Conservation (phyloP, 1,140 invertebrate genomes). For the Amphibalanus amphitrite region DNA sequence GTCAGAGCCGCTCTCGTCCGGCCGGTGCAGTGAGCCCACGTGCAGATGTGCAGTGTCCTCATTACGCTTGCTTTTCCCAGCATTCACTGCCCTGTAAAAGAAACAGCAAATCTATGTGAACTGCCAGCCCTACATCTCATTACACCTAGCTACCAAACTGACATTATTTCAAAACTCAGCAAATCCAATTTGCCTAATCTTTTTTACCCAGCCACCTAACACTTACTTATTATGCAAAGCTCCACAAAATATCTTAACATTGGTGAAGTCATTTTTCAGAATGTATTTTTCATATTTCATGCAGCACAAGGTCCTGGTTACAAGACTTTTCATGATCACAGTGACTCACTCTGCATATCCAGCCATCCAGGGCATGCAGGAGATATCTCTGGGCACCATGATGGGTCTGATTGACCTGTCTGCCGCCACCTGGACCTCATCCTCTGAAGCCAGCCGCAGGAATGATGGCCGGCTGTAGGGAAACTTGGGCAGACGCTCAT, state of each 20-base stretch:
- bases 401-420: conserved; percentile 60
- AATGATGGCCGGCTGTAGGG: conserved; percentile 57
- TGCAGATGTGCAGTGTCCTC: conserved; percentile 57
- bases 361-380: conserved; percentile 47
- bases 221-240: background rate
- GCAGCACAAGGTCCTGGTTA: too few relatives aligned
- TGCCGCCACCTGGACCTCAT: conserved; percentile 51
- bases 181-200: too few relatives aligned
- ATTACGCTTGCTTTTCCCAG: conserved; percentile 59
- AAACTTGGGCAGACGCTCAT: conserved; percentile 18
- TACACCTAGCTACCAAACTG: background rate
- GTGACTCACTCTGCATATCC: conserved; percentile 53
- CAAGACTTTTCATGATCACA: background rate
- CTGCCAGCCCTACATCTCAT: background rate
- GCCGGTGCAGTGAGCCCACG: conserved; percentile 13
- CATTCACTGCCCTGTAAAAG: conserved; percentile 43
- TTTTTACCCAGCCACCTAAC: too few relatives aligned
- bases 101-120: background rate
- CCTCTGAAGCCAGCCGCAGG: conserved; percentile 45
- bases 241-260: background rate
- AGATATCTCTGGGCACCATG: conserved; percentile 55
- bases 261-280: too few relatives aligned
- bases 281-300: too few relatives aligned
- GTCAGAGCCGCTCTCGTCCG: background rate
- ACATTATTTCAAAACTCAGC: background rate